Base-by-base conservation (phyloP, 2,888 invertebrate genomes). In the Hirudinaria manillensis region DNA sequence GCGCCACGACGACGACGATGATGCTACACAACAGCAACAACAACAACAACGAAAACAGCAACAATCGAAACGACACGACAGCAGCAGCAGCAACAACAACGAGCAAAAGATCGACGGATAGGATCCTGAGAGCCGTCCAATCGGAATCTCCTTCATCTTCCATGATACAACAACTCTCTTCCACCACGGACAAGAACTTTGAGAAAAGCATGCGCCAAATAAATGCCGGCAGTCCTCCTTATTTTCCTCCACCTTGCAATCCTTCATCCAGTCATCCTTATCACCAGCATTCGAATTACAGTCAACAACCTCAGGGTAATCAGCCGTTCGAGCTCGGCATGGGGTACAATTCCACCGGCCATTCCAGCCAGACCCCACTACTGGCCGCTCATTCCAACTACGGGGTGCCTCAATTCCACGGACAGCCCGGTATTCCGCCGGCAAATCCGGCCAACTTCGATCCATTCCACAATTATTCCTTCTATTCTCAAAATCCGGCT, bases 401-500 rank as follows among this genome's bases (percentile, higher is more conserved):
- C 61, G 29, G 24, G 61, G 29, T 29, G 61, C 24, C 61, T 3
- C 61, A 61, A 10, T 61, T 61, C 29, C 61, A 61, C 29, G 61
- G 61, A 6, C 61, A 61, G 61, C 29, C 61, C 24, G 29, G 29
- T 6, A 61, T 61, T 61, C 61, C 61, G n/a, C 61, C 61, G 61
- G 2, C 29, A 1, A 29, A 61, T 29, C 61, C 61, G 7, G 29
- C 24, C 29, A 29, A 10, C 29, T 27, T 61, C 29, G 61, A 61
- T 29, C 61, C 61, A 29, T 27, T 61, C 61, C 24, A 61, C 61
- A 61, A 61, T 29, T 61, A 61, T n/a, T 61, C 61, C n/a, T 61
- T 61, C 29, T 61, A 61, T 29, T 29, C 24, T n/a, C 61, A 61
- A 29, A 61, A 61, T 19, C 24, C 29, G n/a, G 61, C 61, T 19